Percentiles rank a stretch among this genome's conserved stretches.
These are phyloP conservation scores for Xestia xanthographa DNA, from an alignment of 2,888 invertebrate genomes.

Conservation along the genomic window DNA sequence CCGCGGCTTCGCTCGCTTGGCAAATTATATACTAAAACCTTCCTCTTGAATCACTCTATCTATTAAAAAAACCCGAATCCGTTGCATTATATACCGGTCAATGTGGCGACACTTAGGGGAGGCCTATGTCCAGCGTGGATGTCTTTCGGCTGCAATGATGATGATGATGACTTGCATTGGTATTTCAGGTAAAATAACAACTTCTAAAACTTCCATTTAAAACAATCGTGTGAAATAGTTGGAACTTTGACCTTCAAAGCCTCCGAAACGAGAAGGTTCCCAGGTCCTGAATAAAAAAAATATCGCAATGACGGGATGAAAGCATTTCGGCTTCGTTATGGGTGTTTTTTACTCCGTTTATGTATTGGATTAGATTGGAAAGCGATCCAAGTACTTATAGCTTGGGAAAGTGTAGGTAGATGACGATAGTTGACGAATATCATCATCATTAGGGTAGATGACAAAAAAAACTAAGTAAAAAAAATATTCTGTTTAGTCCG, in stretches of 20 bases:
- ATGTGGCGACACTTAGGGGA: no score
- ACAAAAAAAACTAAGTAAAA: no score
- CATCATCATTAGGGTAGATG: no score
- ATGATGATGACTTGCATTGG: no score
- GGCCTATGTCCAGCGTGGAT: no score
- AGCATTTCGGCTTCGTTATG: not conserved
- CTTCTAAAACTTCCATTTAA: not conserved
- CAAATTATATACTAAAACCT: no score
- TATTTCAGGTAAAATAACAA: not conserved
- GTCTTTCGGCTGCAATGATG: no score
- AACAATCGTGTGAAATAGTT: not conserved
- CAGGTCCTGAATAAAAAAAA: not conserved
- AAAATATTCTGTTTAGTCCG: no score
- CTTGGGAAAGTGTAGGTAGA: not conserved
- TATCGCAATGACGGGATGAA: not conserved
- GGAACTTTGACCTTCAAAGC: not conserved
- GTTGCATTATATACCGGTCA: no score
- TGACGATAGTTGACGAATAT: conserved; percentile 1
- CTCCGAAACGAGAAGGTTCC: not conserved
- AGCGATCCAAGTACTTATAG: not conserved
- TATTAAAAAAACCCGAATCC: no score
- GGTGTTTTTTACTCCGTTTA: not conserved
- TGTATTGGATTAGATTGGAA: not conserved
- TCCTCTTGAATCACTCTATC: no score
- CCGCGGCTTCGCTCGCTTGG: no score